Evolutionary conservation across 1,140 invertebrate species (phyloP).

Genomic region (Camponotus pennsylvanicus): DNA sequence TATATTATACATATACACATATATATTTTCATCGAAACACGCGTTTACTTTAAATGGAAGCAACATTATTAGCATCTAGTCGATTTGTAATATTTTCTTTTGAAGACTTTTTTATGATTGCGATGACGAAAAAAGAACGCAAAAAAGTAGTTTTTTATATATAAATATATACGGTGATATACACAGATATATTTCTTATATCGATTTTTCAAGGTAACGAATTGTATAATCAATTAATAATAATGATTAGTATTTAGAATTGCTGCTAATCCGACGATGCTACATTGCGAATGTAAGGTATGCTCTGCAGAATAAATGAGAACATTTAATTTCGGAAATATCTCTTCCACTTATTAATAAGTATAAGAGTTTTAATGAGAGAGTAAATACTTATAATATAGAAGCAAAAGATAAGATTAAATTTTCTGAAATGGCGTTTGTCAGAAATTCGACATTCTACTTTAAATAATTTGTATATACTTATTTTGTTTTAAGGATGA

Average conservation of each 20-base stretch:
- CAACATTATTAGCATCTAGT: constrained; percentile 80
- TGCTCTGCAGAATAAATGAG: background rate
- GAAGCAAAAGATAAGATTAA: background rate
- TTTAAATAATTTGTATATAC: background rate
- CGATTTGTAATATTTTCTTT: constrained; percentile 74
- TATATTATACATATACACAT: constrained; percentile 47
- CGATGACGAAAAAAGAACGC: constrained; percentile 49
- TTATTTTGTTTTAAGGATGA: background rate
- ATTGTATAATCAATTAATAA: constrained; percentile 61
- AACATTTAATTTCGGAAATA: constrained; percentile 15
- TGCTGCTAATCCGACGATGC: constrained; percentile 22
- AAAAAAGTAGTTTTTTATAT: constrained; percentile 44
- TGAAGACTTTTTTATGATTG: constrained; percentile 29
- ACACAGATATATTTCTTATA: constrained; percentile 74
- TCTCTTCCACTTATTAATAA: background rate
- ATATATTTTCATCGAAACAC: constrained; percentile 62
- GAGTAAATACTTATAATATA: background rate
- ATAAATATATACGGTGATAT: constrained; percentile 64
- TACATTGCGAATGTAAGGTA: constrained; percentile 20
- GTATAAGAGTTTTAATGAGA: background rate
- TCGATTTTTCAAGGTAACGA: constrained; percentile 62
- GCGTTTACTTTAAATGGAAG: constrained; percentile 69
- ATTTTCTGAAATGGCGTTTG: background rate
- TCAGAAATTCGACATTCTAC: constrained; percentile 10
- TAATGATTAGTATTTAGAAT: constrained; percentile 43